These are phyloP conservation scores for Microtus pennsylvanicus DNA, from an alignment of 2,113 vertebrate species.

Conservation along the genomic window DNA sequence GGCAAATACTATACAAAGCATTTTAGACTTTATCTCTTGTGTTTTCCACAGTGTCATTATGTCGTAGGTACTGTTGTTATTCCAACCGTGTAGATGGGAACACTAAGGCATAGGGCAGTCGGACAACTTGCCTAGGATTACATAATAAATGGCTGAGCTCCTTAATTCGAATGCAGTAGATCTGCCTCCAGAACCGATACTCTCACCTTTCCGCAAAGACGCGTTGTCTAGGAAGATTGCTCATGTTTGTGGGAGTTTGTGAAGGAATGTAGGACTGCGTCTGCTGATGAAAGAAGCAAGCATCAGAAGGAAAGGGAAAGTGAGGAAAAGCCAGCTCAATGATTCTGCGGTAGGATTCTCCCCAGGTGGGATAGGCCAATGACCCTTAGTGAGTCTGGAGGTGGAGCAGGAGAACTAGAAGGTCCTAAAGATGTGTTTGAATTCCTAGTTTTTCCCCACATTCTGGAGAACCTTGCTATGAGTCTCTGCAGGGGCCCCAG, in stretches of 20 bases:
- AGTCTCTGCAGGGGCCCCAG: neutral
- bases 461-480: neutral
- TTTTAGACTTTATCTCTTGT: neutral
- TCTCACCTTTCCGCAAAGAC: neutral
- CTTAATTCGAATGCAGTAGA: neutral
- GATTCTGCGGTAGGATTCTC: neutral
- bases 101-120: neutral
- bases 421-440: neutral
- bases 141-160: neutral
- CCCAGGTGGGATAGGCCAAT: neutral
- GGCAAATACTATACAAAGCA: neutral
- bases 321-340: neutral
- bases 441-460: neutral
- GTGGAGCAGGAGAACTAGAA: neutral
- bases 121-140: constrained; percentile 8
- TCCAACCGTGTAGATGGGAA: neutral
- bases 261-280: neutral
- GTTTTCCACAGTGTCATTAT: neutral
- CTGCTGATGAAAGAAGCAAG: neutral
- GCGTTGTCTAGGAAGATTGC: neutral
- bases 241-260: neutral
- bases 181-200: neutral
- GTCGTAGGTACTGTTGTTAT: neutral
- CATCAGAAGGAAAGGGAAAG: neutral
- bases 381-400: neutral